Conservation (phyloP, 64 coral and sea anemone genomes). For the Montipora efflorescens region DNA sequence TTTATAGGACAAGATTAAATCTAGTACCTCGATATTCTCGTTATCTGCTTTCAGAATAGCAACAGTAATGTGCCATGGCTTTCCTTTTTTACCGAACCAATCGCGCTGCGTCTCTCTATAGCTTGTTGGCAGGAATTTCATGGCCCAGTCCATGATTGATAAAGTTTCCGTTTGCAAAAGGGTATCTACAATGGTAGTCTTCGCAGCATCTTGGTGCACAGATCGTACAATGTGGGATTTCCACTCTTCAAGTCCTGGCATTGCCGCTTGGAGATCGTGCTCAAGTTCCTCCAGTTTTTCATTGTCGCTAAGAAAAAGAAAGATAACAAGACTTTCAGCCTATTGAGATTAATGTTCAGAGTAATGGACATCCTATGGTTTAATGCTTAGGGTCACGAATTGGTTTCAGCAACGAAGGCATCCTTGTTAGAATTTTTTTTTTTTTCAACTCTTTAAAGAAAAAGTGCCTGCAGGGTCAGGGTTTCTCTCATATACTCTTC, state of each 20-base stretch:
- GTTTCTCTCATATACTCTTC: too few species aligned
- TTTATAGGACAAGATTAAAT: neutral
- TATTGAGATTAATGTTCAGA: neutral
- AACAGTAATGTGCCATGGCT: slow-evolving; percentile 24
- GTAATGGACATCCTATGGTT: neutral
- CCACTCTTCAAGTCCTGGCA: neutral
- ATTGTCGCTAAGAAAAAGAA: slow-evolving; percentile 3
- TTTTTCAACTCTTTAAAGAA: neutral
- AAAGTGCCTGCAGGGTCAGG: neutral
- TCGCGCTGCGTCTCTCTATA: slow-evolving; percentile 33
- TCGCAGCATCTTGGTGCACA: slow-evolving; percentile 29
- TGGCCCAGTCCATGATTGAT: slow-evolving; percentile 25
- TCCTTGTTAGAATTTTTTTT: neutral
- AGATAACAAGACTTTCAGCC: neutral
- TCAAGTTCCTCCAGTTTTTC: slow-evolving; percentile 24
- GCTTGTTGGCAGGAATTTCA: slow-evolving; percentile 31
- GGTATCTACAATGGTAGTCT: neutral
- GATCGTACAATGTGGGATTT: slow-evolving; percentile 41
- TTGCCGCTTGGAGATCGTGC: neutral
- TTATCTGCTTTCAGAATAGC: neutral
- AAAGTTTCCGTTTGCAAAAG: neutral
- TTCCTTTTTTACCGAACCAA: slow-evolving; percentile 32
- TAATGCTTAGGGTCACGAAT: neutral
- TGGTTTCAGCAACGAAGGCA: neutral
- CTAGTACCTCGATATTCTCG: neutral